These are phyloP conservation scores for Diarsia dahlii DNA, from an alignment of 2,888 invertebrate genomes.

Conservation along the genomic window DNA sequence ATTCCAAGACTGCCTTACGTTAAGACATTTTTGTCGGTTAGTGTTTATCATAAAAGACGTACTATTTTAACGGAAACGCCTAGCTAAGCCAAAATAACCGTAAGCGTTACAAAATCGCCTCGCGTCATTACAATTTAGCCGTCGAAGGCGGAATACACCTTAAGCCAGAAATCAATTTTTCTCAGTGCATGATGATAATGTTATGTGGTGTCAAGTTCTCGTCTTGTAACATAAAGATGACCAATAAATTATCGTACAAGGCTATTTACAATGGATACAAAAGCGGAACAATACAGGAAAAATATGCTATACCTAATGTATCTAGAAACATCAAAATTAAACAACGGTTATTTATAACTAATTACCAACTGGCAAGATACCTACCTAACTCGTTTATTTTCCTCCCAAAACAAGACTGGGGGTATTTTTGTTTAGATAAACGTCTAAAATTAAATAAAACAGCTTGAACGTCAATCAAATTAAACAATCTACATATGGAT, in stretches of 20 bases:
- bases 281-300: neutral
- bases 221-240: neutral
- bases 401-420: conserved; percentile 8
- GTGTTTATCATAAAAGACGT: too few relatives aligned
- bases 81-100: too few relatives aligned
- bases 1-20: too few relatives aligned
- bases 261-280: neutral
- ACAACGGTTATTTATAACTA: neutral
- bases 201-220: neutral
- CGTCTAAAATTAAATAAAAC: conserved; percentile 1
- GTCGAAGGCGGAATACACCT: too few relatives aligned
- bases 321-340: neutral
- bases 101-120: too few relatives aligned
- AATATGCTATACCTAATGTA: neutral
- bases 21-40: too few relatives aligned
- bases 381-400: neutral
- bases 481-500: conserved; percentile 36
- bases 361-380: neutral
- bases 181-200: too few relatives aligned
- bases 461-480: conserved; percentile 8
- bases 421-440: conserved; percentile 18
- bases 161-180: too few relatives aligned
- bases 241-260: neutral
- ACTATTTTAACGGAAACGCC: too few relatives aligned
- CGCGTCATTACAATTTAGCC: too few relatives aligned